phyloP scores from a whole-genome alignment of 2,113 vertebrate species.

The Hipposideros armiger region DNA sequence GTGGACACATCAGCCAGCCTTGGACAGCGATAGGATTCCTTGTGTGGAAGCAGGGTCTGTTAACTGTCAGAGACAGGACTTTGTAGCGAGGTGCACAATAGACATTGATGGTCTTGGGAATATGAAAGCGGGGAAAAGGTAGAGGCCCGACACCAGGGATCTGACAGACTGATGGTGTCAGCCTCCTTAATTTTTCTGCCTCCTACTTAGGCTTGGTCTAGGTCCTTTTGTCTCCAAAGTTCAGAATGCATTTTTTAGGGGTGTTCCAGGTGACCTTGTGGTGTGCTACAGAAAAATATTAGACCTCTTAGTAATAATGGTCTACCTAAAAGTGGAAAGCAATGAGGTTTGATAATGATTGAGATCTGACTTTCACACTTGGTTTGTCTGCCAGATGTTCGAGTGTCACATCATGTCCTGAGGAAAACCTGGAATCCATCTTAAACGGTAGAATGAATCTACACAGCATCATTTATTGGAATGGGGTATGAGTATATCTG shows the following conservation, averaged over 20 bases:
- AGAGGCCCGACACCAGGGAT: neutral
- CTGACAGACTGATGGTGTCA: neutral
- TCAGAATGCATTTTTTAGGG: neutral
- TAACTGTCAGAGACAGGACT: neutral
- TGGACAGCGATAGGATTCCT: neutral
- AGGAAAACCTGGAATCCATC: neutral
- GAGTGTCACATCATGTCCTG: neutral
- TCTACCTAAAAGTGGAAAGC: constrained; percentile 46
- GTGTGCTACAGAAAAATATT: neutral
- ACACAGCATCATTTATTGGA: neutral
- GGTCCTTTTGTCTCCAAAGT: neutral
- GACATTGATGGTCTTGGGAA: neutral
- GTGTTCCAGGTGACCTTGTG: neutral
- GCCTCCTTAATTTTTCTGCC: neutral
- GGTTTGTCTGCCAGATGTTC: constrained; percentile 49
- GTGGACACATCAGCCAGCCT: neutral
- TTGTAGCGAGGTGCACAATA: neutral
- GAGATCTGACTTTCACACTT: constrained; percentile 24
- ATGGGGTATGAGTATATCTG: neutral
- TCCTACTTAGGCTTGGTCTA: neutral
- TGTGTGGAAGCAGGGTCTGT: neutral
- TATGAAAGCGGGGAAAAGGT: neutral
- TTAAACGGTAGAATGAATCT: neutral
- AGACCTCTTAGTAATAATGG: neutral
- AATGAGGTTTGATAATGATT: constrained; percentile 41